A percentile compares a stretch with the other conserved stretches of the same genome.
Conservation (phyloP, 2,113 vertebrate genomes). For the Oryzias curvinotus region DNA sequence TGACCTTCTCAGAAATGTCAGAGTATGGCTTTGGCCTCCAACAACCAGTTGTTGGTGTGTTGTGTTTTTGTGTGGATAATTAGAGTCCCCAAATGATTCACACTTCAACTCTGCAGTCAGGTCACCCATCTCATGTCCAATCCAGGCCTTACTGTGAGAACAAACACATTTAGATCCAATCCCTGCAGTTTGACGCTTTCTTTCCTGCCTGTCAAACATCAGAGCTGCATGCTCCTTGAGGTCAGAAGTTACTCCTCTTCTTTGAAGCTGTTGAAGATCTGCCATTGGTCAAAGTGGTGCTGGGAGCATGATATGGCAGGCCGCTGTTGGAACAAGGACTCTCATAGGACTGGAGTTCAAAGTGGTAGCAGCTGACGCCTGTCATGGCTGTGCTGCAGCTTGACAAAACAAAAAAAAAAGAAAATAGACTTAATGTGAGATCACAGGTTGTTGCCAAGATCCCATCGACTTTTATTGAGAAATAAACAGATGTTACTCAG, state of each 20-base stretch:
- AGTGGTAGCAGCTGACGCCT: conserved; percentile 32
- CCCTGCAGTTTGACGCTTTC: conserved; percentile 16
- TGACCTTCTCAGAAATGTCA: conserved; percentile 69
- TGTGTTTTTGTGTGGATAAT: conserved; percentile 49
- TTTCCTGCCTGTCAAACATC: conserved; percentile 28
- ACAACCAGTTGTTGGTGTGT: conserved; percentile 36
- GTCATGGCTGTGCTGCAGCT: conserved; percentile 16
- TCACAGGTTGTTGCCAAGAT: conserved; percentile 3
- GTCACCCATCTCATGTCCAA: conserved; percentile 6
- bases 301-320: conserved; percentile 31
- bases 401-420: conserved; percentile 23
- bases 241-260: conserved; percentile 51
- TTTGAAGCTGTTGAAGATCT: conserved; percentile 59
- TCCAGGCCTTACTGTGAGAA: conserved; percentile 10
- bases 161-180: conserved; percentile 16
- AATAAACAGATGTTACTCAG: too few species aligned
- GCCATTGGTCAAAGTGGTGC: conserved; percentile 36
- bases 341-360: conserved; percentile 57
- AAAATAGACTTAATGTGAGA: conserved; percentile 1
- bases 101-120: conserved; percentile 26
- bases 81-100: conserved; percentile 25
- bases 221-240: conserved; percentile 32
- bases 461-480: too few species aligned
- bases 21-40: conserved; percentile 46
- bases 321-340: conserved; percentile 32